Base-by-base conservation (phyloP, 2,113 vertebrate species). In the Symphodus melops region DNA sequence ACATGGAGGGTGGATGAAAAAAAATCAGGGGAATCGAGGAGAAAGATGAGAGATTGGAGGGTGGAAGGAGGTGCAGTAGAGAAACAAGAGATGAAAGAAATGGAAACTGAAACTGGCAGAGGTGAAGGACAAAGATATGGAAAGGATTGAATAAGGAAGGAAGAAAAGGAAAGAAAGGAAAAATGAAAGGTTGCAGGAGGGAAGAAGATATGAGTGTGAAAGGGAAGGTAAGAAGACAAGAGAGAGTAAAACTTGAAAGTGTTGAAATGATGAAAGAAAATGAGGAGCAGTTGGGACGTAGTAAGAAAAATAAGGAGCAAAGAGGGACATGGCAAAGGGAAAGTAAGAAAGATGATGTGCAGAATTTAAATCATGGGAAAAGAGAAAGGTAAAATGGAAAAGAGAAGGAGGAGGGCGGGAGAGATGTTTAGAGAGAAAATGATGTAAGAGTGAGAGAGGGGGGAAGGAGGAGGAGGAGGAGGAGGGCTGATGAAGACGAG, bases 361-460 rank as follows among this genome's bases (percentile, higher is more conserved):
- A 48, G 68, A 83, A 82, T 87, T 77, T 67, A 76, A 82, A 84
- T 82, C 55, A 64, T 39, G 46, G 17, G 62, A 75, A 70, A 48
- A 72, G 61, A 55, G 36, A 80, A 72, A 82, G 75, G 66, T 69
- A 66, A 79, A 86, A 66, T 37, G 48, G 65, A 53, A 63, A 63
- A 28, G 19, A 77, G 52, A 37, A 61, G 57, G 46, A 9, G 33
- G n/a, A 20, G 39, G 68, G 21, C 56, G 51, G 21, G 25, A 3
- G 68, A 57, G 62, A 63, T 72, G 75, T 73, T 76, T 37, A 68
- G 71, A 82, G 56, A 67, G 80, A 72, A 67, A 76, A 74, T 79
- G 82, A 89, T 81, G 84, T 82, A 80, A 86, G 83, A 53, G 33
- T 19, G 36, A 17, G 55, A 54, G 71, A 39, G 49, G 56, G 37